Evolutionary conservation across 1,140 invertebrate species (phyloP), one percentile per base, ranked within the genome.

Genomic region (Bombus waltoni): DNA sequence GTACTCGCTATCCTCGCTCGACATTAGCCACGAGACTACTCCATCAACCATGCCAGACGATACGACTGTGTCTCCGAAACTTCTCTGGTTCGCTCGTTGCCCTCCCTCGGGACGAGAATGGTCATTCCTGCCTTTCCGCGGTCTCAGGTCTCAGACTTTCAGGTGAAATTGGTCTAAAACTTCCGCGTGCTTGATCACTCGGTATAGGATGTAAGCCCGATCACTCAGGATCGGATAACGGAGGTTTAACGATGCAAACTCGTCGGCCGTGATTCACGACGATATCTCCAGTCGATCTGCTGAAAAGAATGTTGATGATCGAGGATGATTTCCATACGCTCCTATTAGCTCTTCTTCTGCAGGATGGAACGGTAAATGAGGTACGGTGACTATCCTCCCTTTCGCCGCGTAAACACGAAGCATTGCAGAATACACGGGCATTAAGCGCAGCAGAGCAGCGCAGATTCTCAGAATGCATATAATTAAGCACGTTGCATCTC

Each of bases 401-500:
- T 81, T 85, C 88, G 35, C 72, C 82, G 81, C 89, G 88, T 91
- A 90, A 92, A 90, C 92, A 92, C 90, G 90, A 84, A 90, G 89
- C 88, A 86, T 90, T 83, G 92, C 76, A 87, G 87, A 87, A 91
- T 91, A 91, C 89, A 90, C 86, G 83, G 79, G 89, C 89, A 92
- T 92, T 92, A 94, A 90, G 86, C 84, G 92, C 83, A 90, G 90
- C 80, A 93, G 93, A 93, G 91, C 90, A 83, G 87, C 88, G 89
- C 87, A 86, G 93, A 93, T 94, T 94, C 92, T 91, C 89, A 93
- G 93, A 94, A 94, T 93, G 92, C 93, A 93, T 93, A 94, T 94
- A 94, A 94, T 94, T 94, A 94, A 94, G 89, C 90, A 88, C 82
- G 81, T 88, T 75, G 88, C 87, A 87, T 89, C 81, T 87, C 83